Evolutionary conservation across 2,113 vertebrate species (phyloP), one percentile per base, ranked within the genome.

Genomic region (Bos javanicus): DNA sequence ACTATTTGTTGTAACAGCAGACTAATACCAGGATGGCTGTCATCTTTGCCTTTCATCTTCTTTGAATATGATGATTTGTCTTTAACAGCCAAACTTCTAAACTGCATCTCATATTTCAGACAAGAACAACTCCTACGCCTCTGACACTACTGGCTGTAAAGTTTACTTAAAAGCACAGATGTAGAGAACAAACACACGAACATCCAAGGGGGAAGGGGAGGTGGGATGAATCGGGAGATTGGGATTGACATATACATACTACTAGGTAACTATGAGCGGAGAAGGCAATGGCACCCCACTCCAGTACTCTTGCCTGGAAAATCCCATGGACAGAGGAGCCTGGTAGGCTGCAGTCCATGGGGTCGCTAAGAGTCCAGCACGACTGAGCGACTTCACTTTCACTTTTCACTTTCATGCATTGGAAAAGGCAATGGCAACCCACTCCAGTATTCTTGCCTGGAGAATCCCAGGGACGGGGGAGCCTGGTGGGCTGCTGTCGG

Each of bases 51-150:
- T 91, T 96, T 64, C 80, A 80, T 96, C 60, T 60, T 94, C 92
- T 59, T 81, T 56, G 36, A 92, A 50, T 86, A 19, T 50, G 23
- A 57, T 52, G 11, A 60, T 50, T 94, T 92, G 82, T 54, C 71
- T 91, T 89, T 93, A 96, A 81, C 59, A 96, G 62, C 2, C 12
- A 56, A 89, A 84, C 17, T 67, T 71, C 71, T 87, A 84, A 87
- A 48, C 80, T 57, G 25, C 5, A 82, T 33, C 36, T 88, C 80
- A 3, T 30, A 91, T 84, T 97, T 96, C 39, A 87, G 26, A 91
- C 13, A 52, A 92, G 50, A 96, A 78, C 33, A 30, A 76, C 30
- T 23, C 56, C 28, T 57, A 10, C 4, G 1, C 39, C 15, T 67
- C 76, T n/a, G 71, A 21, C 25, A 48, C n/a, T 39, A 76, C 39